Evolutionary conservation across 2,888 invertebrate genomes (phyloP).

Genomic region (Glyphotaelius pellucidus): DNA sequence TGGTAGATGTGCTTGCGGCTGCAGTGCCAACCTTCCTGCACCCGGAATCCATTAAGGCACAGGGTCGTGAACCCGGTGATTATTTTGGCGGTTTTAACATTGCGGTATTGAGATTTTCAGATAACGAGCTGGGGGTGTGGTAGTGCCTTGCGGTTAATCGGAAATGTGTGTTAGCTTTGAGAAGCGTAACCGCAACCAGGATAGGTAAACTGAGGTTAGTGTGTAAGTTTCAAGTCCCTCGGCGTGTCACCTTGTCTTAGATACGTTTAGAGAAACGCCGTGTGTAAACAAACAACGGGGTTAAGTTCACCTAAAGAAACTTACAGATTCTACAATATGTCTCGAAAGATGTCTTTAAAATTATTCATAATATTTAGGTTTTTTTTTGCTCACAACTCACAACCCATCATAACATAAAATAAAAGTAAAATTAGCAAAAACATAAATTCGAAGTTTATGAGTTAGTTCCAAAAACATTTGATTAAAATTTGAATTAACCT

Average conservation of each 20-base stretch:
- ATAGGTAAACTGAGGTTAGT: neutral
- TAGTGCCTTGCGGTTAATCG: neutral
- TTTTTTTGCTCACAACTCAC: neutral
- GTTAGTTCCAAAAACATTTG: no score
- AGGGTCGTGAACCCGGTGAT: constrained; percentile 49
- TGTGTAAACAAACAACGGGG: no score
- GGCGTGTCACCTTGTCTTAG: neutral
- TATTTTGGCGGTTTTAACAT: constrained; percentile 44
- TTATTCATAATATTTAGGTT: neutral
- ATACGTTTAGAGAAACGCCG: no score
- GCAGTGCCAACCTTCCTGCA: constrained; percentile 30
- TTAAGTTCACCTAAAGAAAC: neutral
- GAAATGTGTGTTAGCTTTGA: neutral
- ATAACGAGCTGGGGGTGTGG: neutral
- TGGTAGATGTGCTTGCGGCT: constrained; percentile 41
- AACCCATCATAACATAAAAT: neutral
- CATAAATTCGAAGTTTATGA: no score
- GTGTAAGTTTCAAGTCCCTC: neutral
- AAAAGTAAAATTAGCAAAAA: no score
- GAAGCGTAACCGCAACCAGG: neutral
- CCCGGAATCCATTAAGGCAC: constrained; percentile 55
- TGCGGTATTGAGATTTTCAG: constrained; percentile 23
- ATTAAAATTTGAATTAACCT: no score
- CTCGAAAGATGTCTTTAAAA: neutral
- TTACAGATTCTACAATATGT: neutral